Evolutionary conservation across 2,888 invertebrate species (phyloP), one percentile per base, ranked within the genome.

Genomic region (Stenurella melanura): DNA sequence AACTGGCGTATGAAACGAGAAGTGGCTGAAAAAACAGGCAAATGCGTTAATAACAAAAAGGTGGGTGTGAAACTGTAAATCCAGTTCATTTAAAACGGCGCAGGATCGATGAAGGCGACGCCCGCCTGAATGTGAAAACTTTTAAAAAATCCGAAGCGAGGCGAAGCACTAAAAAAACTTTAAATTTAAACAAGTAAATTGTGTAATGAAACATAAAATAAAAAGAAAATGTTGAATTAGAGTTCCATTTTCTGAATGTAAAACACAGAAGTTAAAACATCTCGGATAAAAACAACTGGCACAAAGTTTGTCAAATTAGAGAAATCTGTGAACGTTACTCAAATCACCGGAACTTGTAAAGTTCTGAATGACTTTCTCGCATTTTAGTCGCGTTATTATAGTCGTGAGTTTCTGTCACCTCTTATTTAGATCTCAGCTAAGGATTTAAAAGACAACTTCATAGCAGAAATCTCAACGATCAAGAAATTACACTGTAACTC

Each of bases 291-390:
- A 84, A 83, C 83, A 81, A 81, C 79, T 78, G 81, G 74, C 77
- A 75, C 80, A 82, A 83, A 85, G 83, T 85, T 85, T 80, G 81
- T 78, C 82, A 83, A 87, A 86, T 87, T 86, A 85, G 84, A 83
- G 84, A 83, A 86, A 86, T 86, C 84, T 83, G 82, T 83, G 83
- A 83, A 81, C 84, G 85, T 84, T 84, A 83, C 84, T 85, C 83
- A 85, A 86, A 86, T 85, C 83, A 83, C 83, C 85, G 84, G 82
- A 83, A 86, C 83, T 82, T 80, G 79, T 76, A 79, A 82, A 83
- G 79, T 83, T 80, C 77, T 70, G 75, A 79, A 79, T 78, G 81
- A 81, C 81, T 83, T 80, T 79, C 74, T 76, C 74, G 81, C 78
- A 80, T 81, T 83, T 82, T 76, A 79, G 71, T 72, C 68, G 67